Base-by-base conservation (phyloP, 2,888 invertebrate genomes). In the Caenorhabditis sulstoni region DNA sequence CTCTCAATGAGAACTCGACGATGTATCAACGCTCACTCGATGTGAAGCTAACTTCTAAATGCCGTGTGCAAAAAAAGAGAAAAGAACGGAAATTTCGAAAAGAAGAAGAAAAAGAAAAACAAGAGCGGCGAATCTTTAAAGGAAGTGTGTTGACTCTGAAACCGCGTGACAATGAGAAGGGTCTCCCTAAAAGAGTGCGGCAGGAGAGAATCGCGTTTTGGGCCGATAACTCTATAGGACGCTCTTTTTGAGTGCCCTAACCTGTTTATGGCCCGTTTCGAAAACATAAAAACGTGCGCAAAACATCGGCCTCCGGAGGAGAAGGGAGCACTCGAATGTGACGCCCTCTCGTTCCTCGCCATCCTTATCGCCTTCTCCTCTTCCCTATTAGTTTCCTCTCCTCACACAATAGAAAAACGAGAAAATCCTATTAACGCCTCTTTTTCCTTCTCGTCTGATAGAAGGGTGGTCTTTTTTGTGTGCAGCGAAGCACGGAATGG, bases 371-470 rank as follows among this genome's bases (percentile, higher is more conserved):
- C 9, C 57, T 18, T 23, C 50, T 20, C 23, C 50, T 22, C 18
- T 50, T 50, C 23, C 11, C 41, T 22, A 57, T 57, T 39, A 14
- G 20, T 55, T 55, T 52, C n/a, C 20, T 39, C 37, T 52, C 20
- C 11, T 22, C 20, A 49, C 49, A 29, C 29, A 29, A 41, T 41
- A n/a, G 57, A 59, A 59, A 73, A 65, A 23, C 47, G 52, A 14
- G 47, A 45, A 62, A 71, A 71, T 71, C 71, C 71, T 62, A 71
- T 71, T 71, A 71, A 49, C 64, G 64, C 20, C 18, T n/a, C n/a
- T 18, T 16, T 50, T 29, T 29, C 29, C 29, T 29, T 29, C 7
- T 29, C 39, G 12, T 41, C 41, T 49, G 55, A 55, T 55, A 55
- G 55, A 37, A 37, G 55, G 16, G 55, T 55, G 47, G 39, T 2